phyloP scores from a whole-genome alignment of 2,797 vertebrate species.

The Odontamblyopus rebecca region DNA sequence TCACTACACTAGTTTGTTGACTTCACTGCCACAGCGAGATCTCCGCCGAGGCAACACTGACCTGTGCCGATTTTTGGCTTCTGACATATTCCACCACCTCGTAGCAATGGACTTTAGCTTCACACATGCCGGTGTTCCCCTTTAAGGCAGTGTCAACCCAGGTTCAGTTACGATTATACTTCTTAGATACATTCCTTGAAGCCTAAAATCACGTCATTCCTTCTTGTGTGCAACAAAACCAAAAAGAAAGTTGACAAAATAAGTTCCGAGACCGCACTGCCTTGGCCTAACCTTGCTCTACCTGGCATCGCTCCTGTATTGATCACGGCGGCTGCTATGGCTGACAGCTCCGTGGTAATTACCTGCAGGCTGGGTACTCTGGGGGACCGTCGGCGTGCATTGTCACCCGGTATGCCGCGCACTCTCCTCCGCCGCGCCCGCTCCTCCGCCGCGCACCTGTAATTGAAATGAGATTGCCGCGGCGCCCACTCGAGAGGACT shows the following conservation, averaged over 20 bases:
- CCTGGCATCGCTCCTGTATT: constrained; percentile 44
- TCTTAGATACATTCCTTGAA: too few species aligned
- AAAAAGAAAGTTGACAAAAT: background rate
- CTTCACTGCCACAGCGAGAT: too few species aligned
- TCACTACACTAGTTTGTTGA: too few species aligned
- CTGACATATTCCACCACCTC: too few species aligned
- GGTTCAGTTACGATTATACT: too few species aligned
- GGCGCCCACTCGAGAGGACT: constrained; percentile 32
- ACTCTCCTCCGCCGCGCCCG: constrained; percentile 3
- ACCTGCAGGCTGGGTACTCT: constrained; percentile 48
- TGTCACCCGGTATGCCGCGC: constrained; percentile 14
- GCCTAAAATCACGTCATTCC: background rate
- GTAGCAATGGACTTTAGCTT: too few species aligned
- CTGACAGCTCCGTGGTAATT: constrained; percentile 58
- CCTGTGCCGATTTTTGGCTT: too few species aligned
- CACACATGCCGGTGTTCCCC: too few species aligned
- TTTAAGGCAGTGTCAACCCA: too few species aligned
- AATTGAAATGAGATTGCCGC: constrained; percentile 56
- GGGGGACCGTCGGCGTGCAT: constrained; percentile 5
- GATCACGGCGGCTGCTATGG: constrained; percentile 53
- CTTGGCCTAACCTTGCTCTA: background rate
- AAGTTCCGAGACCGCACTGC: background rate
- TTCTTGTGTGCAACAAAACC: background rate
- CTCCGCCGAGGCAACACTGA: too few species aligned
- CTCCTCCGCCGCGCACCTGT: constrained; percentile 22